Evolutionary conservation across 2,797 vertebrate species (phyloP).

Genomic region (Chelonia mydas): DNA sequence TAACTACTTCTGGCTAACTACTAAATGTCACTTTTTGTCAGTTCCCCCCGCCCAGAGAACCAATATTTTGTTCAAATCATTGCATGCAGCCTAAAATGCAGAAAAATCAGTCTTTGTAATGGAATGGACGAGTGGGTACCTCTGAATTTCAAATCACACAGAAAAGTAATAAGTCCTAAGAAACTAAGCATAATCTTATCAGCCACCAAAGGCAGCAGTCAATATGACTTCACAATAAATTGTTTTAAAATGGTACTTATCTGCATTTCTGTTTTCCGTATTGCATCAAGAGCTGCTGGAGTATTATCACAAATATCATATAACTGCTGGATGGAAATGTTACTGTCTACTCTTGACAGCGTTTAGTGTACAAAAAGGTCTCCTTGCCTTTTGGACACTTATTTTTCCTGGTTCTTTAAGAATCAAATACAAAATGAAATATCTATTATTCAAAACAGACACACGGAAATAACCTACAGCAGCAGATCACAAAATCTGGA

Average conservation of each 20-base stretch:
- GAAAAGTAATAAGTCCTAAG: background rate
- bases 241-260: background rate
- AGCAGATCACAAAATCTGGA: background rate
- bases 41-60: background rate
- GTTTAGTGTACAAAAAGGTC: background rate
- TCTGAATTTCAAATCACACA: background rate
- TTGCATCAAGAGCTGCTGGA: background rate
- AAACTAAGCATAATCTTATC: background rate
- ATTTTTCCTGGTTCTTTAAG: background rate
- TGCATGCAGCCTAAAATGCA: background rate
- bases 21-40: background rate
- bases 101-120: conserved; percentile 28
- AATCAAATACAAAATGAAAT: background rate
- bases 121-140: background rate
- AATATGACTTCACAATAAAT: background rate
- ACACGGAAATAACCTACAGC: rapidly evolving
- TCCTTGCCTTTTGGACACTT: background rate
- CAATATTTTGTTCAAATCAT: conserved; percentile 11
- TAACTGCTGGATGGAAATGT: background rate
- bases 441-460: background rate
- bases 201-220: background rate
- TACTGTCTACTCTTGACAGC: background rate
- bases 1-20: conserved; percentile 18
- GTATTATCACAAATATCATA: background rate
- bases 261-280: background rate